A percentile compares a stretch with the other conserved stretches of the same genome.
Conservation (phyloP, 2,888 invertebrate species). For the Darwinula stevensoni region DNA sequence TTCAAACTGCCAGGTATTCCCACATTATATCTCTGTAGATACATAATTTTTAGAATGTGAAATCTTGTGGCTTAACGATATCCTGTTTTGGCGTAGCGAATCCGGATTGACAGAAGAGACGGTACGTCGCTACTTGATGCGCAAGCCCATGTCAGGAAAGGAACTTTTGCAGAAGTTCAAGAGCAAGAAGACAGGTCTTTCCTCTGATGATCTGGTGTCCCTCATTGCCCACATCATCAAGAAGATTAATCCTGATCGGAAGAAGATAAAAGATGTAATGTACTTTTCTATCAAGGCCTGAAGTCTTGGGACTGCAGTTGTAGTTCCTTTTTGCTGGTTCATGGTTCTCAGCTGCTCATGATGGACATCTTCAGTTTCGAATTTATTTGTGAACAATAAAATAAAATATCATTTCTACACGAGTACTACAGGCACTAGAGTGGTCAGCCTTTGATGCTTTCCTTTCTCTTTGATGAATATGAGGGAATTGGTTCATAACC, state of each 20-base stretch:
- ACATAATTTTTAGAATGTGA: not conserved
- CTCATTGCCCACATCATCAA: conserved; percentile 83
- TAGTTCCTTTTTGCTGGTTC: too few species aligned
- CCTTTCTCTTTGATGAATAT: too few species aligned
- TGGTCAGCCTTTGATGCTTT: too few species aligned
- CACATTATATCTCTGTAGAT: not conserved
- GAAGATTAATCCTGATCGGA: conserved; percentile 70
- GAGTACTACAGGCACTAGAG: too few species aligned
- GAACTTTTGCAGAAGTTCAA: conserved; percentile 84
- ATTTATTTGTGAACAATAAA: too few species aligned
- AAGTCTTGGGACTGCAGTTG: too few species aligned
- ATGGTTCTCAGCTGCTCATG: too few species aligned
- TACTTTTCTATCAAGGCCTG: conserved; percentile 68
- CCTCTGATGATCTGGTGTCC: conserved; percentile 64
- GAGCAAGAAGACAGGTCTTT: conserved; percentile 65
- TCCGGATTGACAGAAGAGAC: conserved; percentile 81
- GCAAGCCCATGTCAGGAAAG: conserved; percentile 93
- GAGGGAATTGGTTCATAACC: too few species aligned
- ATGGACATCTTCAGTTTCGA: too few species aligned
- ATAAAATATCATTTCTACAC: too few species aligned
- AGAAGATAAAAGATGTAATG: conserved; percentile 75
- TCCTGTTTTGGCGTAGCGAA: conserved; percentile 27
- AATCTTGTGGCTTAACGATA: not conserved
- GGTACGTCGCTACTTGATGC: conserved; percentile 66
- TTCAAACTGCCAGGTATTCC: not conserved